Evolutionary conservation across 2,888 invertebrate species (phyloP), one percentile per base, ranked within the genome.

Genomic region (Dasypolia templi): DNA sequence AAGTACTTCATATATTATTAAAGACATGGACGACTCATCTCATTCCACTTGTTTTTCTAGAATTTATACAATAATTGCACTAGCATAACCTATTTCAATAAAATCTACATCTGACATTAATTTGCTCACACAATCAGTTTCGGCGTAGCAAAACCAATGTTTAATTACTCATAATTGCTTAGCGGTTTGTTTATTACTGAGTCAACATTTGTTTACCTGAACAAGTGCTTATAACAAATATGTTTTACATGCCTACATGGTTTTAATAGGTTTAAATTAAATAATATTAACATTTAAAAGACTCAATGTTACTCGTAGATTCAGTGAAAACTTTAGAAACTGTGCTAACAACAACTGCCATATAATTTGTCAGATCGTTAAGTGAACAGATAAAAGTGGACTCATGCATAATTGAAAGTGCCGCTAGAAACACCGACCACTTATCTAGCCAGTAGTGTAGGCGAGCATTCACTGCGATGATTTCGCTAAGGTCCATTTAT

Each of bases 341-440:
- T 89, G 81, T 83, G 87, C 81, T 89, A 87, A 89, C 88, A 88
- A 87, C 89, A 75, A 85, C 85, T 81, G 87, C 90, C 83, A 83
- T 92, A 86, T 91, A 93, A 93, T 93, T 93, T 93, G 92, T 92
- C 90, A 89, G 89, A 86, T 92, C 89, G 89, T 90, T 91, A 89
- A 88, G 87, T 81, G 81, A 82, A 82, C 75, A 88, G 91, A 92
- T 92, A 91, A 89, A 89, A 92, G 91, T 91, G 85, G 88, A 76
- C 85, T 88, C 84, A 85, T 91, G 89, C 91, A 91, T 92, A 92
- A 92, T 92, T 92, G 91, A 92, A 91, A 92, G 91, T 90, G 89
- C 89, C 85, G 87, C 85, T 89, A 87, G 86, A 86, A 81, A 81
- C 78, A 70, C 66, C 65, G 66, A 62, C 79, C 79, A 89, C 87